These are phyloP conservation scores for Aphis craccivora DNA, from an alignment of 1,140 invertebrate genomes.

Conservation along the genomic window DNA sequence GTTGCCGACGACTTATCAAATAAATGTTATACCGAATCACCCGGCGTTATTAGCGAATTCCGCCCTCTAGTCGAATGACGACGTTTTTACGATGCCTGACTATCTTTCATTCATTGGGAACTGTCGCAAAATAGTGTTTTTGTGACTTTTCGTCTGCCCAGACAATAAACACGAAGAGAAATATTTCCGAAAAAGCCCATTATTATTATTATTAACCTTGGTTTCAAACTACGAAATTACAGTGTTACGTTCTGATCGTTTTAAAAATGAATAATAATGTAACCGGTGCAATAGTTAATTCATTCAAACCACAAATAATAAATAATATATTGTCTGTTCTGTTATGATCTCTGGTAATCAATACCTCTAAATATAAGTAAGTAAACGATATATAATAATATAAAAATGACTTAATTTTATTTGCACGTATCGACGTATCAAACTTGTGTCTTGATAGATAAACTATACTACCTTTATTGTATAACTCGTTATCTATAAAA, in stretches of 20 bases:
- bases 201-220: slow-evolving; percentile 16
- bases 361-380: neutral
- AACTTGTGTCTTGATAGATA: no score
- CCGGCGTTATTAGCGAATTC: slow-evolving; percentile 51
- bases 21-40: slow-evolving; percentile 56
- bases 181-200: slow-evolving; percentile 10
- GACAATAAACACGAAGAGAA: slow-evolving; percentile 2
- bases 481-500: neutral
- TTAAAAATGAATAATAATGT: neutral
- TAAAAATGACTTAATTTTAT: neutral
- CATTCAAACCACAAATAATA: neutral
- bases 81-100: slow-evolving; percentile 55
- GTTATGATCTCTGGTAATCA: neutral
- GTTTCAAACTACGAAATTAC: neutral
- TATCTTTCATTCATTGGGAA: slow-evolving; percentile 42
- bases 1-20: slow-evolving; percentile 57
- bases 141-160: neutral
- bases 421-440: no score
- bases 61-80: slow-evolving; percentile 42
- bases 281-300: neutral
- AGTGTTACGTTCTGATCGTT: neutral
- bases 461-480: neutral
- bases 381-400: neutral
- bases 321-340: neutral
- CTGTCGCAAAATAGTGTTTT: slow-evolving; percentile 43